Conservation (phyloP, 1,140 invertebrate species). For the Drosophila busckii region DNA sequence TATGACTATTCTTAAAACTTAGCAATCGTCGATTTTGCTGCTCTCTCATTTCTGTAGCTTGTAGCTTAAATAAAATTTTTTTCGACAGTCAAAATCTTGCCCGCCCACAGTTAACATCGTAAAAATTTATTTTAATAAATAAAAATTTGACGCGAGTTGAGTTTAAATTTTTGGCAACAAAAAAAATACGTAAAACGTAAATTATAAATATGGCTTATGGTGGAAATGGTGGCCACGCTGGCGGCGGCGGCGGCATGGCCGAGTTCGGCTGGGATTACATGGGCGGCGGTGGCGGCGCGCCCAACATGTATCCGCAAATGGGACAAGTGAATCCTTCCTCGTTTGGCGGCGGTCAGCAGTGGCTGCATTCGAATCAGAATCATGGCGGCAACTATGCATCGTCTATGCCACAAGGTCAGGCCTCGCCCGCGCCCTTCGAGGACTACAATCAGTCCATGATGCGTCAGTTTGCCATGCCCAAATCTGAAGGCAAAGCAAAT, state of each 20-base stretch:
- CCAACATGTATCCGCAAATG: slow-evolving; percentile 29
- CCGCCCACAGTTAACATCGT: not conserved
- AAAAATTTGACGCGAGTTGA: no score
- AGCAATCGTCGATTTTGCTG: no score
- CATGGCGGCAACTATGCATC: slow-evolving; percentile 7
- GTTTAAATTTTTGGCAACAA: no score
- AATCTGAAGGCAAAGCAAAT: slow-evolving; percentile 8
- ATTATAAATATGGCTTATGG: slow-evolving; percentile 17
- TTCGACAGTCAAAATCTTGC: no score
- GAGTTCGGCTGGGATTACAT: slow-evolving; percentile 34
- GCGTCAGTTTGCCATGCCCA: slow-evolving; percentile 18
- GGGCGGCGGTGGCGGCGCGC: slow-evolving; percentile 2
- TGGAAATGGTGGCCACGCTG: not conserved
- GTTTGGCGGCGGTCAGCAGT: slow-evolving; percentile 34
- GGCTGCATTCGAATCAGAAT: slow-evolving; percentile 53
- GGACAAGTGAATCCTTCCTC: slow-evolving; percentile 16
- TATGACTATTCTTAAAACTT: no score
- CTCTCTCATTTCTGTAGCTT: no score
- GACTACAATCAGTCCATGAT: slow-evolving; percentile 44
- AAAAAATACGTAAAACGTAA: no score
- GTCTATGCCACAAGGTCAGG: slow-evolving; percentile 4
- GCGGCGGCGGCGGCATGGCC: not conserved
- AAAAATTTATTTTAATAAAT: not conserved
- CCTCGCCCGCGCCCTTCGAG: slow-evolving; percentile 23
- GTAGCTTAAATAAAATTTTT: no score